These are phyloP conservation scores for Pectinophora gossypiella DNA, from an alignment of 1,140 invertebrate species.

Conservation along the genomic window DNA sequence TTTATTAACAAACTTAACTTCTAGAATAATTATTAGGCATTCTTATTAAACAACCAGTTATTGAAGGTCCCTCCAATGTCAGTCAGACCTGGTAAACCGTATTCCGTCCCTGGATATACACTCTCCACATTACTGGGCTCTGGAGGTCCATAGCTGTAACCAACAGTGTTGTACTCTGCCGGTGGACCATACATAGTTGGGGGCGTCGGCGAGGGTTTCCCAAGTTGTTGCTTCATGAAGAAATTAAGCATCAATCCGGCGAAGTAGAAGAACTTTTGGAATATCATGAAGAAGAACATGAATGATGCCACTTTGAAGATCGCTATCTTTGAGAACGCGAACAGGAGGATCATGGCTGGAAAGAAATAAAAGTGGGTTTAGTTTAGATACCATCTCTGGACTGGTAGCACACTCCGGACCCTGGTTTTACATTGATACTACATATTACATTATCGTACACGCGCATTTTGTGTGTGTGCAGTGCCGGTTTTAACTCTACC, in stretches of 20 bases:
- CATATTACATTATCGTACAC: too few species aligned
- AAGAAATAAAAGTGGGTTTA: slow-evolving; percentile 14
- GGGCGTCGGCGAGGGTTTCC: slow-evolving; percentile 19
- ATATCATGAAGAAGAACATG: slow-evolving; percentile 52
- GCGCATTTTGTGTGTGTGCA: too few species aligned
- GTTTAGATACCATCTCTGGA: too few species aligned
- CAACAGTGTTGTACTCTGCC: slow-evolving; percentile 52
- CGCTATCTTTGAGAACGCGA: slow-evolving; percentile 55
- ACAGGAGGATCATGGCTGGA: slow-evolving; percentile 49
- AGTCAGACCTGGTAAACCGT: slow-evolving; percentile 24
- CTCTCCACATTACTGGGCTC: slow-evolving; percentile 22
- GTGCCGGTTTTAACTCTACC: too few species aligned
- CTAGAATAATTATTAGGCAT: too few species aligned
- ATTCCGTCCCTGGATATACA: slow-evolving; percentile 11
- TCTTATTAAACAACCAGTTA: slow-evolving; percentile 52
- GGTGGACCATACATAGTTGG: slow-evolving; percentile 44
- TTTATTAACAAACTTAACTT: too few species aligned
- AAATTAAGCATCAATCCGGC: slow-evolving; percentile 43
- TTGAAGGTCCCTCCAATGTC: slow-evolving; percentile 41
- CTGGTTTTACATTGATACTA: too few species aligned
- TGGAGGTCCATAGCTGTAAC: slow-evolving; percentile 55
- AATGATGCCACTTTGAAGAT: slow-evolving; percentile 52
- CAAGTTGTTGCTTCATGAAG: slow-evolving; percentile 36
- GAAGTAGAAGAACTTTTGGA: slow-evolving; percentile 54
- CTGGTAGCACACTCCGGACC: too few species aligned